Conservation (phyloP, 2,113 vertebrate species). For the Beaufortia kweichowensis region DNA sequence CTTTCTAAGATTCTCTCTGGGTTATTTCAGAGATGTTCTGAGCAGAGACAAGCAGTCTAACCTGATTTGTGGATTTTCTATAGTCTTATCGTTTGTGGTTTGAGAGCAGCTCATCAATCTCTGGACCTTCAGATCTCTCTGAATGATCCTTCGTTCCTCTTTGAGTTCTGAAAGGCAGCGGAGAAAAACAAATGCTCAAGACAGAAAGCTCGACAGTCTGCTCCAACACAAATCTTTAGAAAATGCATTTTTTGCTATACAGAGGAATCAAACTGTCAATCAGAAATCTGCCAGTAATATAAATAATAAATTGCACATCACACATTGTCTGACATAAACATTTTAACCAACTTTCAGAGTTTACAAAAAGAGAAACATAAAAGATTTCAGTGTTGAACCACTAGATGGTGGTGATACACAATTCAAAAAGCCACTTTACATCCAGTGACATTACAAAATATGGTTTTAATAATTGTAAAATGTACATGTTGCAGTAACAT, state of each 20-base stretch:
- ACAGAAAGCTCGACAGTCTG: too few relatives aligned
- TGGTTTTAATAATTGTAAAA: not conserved
- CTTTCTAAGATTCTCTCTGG: not conserved
- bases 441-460: conserved; percentile 6
- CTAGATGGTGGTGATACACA: conserved; percentile 58
- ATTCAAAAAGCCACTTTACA: conserved; percentile 2
- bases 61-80: conserved; percentile 40
- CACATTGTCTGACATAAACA: not conserved
- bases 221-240: not conserved
- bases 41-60: conserved; percentile 10
- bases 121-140: conserved; percentile 62
- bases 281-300: too few relatives aligned
- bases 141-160: conserved; percentile 69
- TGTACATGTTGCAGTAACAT: not conserved
- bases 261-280: not conserved
- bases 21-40: not conserved
- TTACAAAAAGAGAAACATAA: not conserved
- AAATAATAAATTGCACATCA: too few relatives aligned
- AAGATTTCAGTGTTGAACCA: conserved; percentile 45
- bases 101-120: not conserved
- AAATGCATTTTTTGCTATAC: not conserved
- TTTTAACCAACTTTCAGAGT: not conserved
- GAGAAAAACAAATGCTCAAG: not conserved
- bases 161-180: conserved; percentile 68
- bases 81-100: not conserved